phyloP scores from a whole-genome alignment of 2,797 vertebrate species.

The Australoheros facetus region DNA sequence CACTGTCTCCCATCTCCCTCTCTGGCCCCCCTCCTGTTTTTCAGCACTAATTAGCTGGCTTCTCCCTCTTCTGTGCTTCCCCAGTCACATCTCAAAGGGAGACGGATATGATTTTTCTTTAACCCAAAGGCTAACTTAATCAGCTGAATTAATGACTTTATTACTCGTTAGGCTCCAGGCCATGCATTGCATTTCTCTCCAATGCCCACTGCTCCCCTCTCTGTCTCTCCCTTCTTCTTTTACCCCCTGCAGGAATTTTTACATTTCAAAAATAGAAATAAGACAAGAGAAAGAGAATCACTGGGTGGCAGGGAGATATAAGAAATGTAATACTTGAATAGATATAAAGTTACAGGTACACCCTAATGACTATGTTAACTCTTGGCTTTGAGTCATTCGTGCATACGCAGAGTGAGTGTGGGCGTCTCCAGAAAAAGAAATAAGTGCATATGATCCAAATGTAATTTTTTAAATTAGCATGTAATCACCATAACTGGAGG shows the following conservation, averaged over 20 bases:
- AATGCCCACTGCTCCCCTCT: slow-evolving; percentile 69
- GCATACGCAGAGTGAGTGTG: not conserved
- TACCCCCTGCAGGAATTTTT: slow-evolving; percentile 66
- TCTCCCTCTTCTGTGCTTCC: slow-evolving; percentile 87
- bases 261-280: slow-evolving; percentile 67
- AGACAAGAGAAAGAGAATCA: slow-evolving; percentile 34
- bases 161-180: slow-evolving; percentile 89
- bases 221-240: slow-evolving; percentile 28
- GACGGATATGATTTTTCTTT: slow-evolving; percentile 90
- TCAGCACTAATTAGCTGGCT: slow-evolving; percentile 93
- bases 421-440: not conserved
- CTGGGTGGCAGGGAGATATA: slow-evolving; percentile 31
- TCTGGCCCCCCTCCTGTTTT: slow-evolving; percentile 84
- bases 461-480: slow-evolving; percentile 8
- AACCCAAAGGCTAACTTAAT: slow-evolving; percentile 99
- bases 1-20: slow-evolving; percentile 57
- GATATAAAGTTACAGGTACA: slow-evolving; percentile 44
- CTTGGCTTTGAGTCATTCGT: slow-evolving; percentile 36
- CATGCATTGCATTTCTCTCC: slow-evolving; percentile 77
- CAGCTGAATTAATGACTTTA: slow-evolving; percentile 99
- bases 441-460: slow-evolving; percentile 3
- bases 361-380: slow-evolving; percentile 38
- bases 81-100: slow-evolving; percentile 88
- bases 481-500: slow-evolving; percentile 12
- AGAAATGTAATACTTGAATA: slow-evolving; percentile 43